Conservation (phyloP, 2,888 invertebrate species). For the Clepsis dumicolana region DNA sequence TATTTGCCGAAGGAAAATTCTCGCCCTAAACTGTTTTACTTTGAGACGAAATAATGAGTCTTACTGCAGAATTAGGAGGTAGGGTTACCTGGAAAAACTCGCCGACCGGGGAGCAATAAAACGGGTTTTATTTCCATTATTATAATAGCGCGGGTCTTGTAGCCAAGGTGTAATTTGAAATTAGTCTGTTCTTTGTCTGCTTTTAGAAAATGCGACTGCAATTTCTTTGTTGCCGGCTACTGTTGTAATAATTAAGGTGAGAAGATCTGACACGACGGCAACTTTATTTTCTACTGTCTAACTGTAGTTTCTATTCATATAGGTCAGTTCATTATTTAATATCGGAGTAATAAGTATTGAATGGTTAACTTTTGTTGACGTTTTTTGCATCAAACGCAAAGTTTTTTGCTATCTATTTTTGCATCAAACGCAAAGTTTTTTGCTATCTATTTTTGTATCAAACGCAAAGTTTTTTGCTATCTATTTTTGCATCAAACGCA, state of each 20-base stretch:
- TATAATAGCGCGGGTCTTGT: constrained; percentile 8
- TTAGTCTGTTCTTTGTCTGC: constrained; percentile 14
- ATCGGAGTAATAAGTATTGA: too few species aligned
- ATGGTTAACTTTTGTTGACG: too few species aligned
- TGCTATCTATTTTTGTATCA: too few species aligned
- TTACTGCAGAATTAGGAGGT: constrained; percentile 20
- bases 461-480: too few species aligned
- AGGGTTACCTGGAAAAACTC: constrained; percentile 26
- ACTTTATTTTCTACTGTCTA: neutral
- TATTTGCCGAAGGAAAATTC: neutral
- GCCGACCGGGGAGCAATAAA: constrained; percentile 23
- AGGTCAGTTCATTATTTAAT: neutral
- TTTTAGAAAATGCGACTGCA: constrained; percentile 18
- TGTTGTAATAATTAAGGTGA: neutral
- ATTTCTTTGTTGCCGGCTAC: constrained; percentile 15
- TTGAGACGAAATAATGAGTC: constrained; percentile 19
- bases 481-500: too few species aligned
- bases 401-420: too few species aligned
- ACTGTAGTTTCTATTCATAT: neutral
- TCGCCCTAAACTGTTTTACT: neutral
- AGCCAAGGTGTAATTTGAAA: constrained; percentile 22
- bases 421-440: too few species aligned
- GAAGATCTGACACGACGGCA: neutral
- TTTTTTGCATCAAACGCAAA: too few species aligned
- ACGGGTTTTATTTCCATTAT: constrained; percentile 14